Conservation (phyloP, 2,113 vertebrate species). For the Pangasianodon hypophthalmus region DNA sequence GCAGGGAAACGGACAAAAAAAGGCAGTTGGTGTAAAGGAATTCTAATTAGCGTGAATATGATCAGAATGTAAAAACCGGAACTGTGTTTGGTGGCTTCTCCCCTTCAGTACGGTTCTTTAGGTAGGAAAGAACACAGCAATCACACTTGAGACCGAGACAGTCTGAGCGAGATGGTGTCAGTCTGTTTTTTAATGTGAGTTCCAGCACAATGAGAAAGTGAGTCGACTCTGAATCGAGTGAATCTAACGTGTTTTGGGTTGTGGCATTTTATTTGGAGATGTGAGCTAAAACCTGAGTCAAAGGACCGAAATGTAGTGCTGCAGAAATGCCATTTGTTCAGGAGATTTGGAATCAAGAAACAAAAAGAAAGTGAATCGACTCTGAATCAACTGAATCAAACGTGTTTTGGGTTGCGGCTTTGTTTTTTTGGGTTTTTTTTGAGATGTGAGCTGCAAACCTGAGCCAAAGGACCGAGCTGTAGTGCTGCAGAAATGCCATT, state of each 20-base stretch:
- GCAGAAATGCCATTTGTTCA: no score
- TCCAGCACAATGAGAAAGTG: neutral
- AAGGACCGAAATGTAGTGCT: no score
- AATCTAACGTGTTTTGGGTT: neutral
- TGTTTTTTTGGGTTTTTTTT: neutral
- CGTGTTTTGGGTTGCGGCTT: neutral
- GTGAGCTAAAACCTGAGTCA: no score
- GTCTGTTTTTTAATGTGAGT: no score
- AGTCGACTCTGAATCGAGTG: neutral
- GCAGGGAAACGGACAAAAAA: constrained; percentile 18
- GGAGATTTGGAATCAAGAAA: neutral
- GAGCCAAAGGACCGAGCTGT: neutral
- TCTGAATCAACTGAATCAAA: neutral
- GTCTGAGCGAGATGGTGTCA: no score
- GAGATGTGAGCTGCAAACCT: no score
- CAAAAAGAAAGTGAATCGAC: neutral
- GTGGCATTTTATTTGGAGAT: neutral
- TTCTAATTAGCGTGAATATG: constrained; percentile 15
- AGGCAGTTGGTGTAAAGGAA: constrained; percentile 4
- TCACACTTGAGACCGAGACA: no score
- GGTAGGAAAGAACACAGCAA: neutral
- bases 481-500: neutral
- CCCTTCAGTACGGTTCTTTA: no score
- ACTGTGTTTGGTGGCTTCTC: no score
- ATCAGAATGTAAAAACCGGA: constrained; percentile 10